phyloP scores from a whole-genome alignment of 2,888 invertebrate species.

The Hetaerina titia region DNA sequence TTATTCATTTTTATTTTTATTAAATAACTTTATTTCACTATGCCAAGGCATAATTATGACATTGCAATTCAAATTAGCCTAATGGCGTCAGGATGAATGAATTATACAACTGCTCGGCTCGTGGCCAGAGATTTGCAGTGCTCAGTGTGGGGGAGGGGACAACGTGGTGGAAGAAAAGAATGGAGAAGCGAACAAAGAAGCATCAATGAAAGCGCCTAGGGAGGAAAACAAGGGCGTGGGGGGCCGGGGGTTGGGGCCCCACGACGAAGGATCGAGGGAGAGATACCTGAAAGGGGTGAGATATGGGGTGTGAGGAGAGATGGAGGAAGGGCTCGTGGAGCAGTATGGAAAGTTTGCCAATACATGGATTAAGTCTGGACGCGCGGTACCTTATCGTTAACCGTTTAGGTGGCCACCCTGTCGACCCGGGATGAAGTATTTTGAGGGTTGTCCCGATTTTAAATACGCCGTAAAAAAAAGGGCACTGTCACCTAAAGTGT shows the following conservation, averaged over 20 bases:
- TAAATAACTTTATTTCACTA: not conserved
- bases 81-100: not conserved
- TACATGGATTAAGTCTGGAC: conserved; percentile 32
- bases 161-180: too few relatives aligned
- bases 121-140: too few relatives aligned
- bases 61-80: not conserved
- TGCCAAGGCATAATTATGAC: not conserved
- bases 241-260: not conserved
- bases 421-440: not conserved
- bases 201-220: not conserved
- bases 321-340: not conserved
- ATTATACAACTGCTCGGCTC: too few relatives aligned
- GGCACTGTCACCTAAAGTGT: not conserved
- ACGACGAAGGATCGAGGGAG: not conserved
- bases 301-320: not conserved
- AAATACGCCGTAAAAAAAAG: not conserved
- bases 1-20: not conserved
- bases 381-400: conserved; percentile 12
- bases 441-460: not conserved
- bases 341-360: not conserved
- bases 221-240: not conserved
- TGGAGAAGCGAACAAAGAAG: too few relatives aligned
- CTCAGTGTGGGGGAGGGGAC: too few relatives aligned
- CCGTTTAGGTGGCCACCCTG: conserved; percentile 21
- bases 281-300: not conserved